These are phyloP conservation scores for Aurelia aurita complex sp. Pacific DNA, from an alignment of 30 jellyfish, hydroid and myxozoan genomes.

Conservation along the genomic window DNA sequence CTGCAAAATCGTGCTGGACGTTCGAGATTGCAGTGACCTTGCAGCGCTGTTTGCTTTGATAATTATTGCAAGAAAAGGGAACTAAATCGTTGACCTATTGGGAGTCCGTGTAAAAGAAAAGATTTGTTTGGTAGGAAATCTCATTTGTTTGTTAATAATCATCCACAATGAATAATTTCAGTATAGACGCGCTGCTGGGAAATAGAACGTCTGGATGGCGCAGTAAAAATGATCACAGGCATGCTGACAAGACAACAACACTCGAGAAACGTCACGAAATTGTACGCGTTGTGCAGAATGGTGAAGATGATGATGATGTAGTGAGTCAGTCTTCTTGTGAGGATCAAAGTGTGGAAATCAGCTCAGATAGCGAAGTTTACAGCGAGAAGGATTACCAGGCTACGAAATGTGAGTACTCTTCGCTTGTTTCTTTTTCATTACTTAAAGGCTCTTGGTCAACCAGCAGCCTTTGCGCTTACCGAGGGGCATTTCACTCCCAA, in stretches of 20 bases:
- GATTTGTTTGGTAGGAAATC: neutral
- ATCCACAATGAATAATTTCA: slow-evolving; percentile 54
- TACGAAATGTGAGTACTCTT: neutral
- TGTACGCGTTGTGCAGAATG: neutral
- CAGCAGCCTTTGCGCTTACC: no score
- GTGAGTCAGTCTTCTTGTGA: neutral
- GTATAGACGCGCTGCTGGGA: slow-evolving; percentile 79
- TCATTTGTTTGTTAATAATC: no score
- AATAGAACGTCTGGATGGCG: slow-evolving; percentile 9
- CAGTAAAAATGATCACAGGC: neutral
- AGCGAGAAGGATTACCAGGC: slow-evolving; percentile 36
- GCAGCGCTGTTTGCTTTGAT: no score
- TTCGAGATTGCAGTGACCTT: no score
- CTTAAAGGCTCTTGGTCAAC: no score
- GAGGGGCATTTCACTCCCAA: no score
- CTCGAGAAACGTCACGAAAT: slow-evolving; percentile 10
- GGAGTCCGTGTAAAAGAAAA: neutral
- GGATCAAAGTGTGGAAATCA: slow-evolving; percentile 10
- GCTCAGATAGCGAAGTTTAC: slow-evolving; percentile 60
- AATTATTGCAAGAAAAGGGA: no score
- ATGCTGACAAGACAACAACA: neutral
- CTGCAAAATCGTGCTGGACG: no score
- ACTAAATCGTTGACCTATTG: neutral
- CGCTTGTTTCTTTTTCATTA: no score
- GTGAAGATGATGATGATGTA: neutral